Evolutionary conservation across 2,113 vertebrate species (phyloP).

Genomic region (Athene noctua): DNA sequence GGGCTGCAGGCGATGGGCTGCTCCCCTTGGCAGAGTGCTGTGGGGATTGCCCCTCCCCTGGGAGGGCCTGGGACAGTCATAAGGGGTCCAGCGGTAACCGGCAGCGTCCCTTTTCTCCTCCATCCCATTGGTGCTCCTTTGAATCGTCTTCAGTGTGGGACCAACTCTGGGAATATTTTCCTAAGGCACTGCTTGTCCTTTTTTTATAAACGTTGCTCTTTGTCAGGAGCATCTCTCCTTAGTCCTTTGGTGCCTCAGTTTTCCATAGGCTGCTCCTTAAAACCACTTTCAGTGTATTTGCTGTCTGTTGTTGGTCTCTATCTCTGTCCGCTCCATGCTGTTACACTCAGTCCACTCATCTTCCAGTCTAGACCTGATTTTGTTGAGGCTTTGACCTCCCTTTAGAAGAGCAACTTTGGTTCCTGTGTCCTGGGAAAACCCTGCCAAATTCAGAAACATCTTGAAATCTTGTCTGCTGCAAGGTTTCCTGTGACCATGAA

Average conservation of each 20-base stretch:
- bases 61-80: background rate
- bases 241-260: background rate
- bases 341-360: background rate
- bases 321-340: background rate
- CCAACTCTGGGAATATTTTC: background rate
- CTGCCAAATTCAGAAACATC: background rate
- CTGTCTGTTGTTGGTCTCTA: background rate
- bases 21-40: rapidly evolving
- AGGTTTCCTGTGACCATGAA: background rate
- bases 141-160: background rate
- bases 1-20: background rate
- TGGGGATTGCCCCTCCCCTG: rapidly evolving
- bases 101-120: background rate
- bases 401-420: rapidly evolving
- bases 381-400: background rate
- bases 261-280: background rate
- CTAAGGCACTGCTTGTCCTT: background rate
- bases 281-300: background rate
- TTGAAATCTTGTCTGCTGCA: background rate
- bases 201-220: background rate
- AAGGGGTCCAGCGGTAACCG: background rate
- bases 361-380: background rate
- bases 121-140: background rate
- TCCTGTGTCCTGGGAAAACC: background rate
- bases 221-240: background rate